phyloP scores from a whole-genome alignment of 1,140 invertebrate species.

The Mercenaria mercenaria region DNA sequence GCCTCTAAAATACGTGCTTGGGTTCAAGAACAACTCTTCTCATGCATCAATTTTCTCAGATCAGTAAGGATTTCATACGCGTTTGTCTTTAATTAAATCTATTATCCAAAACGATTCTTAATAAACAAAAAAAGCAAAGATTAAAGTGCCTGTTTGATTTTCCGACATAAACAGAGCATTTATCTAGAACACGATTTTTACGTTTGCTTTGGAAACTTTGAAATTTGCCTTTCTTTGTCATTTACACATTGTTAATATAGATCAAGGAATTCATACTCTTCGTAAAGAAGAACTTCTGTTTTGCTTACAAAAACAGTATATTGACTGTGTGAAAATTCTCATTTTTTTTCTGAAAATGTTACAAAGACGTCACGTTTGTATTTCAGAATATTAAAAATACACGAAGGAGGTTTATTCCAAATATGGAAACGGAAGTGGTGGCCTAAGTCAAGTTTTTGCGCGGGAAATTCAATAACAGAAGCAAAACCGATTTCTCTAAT shows the following conservation, averaged over 20 bases:
- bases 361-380: neutral
- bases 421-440: too few relatives aligned
- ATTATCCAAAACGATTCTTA: neutral
- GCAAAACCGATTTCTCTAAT: slow-evolving; percentile 38
- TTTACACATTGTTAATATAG: too few relatives aligned
- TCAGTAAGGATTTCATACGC: slow-evolving; percentile 67
- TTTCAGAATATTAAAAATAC: slow-evolving; percentile 29
- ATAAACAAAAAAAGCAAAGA: neutral
- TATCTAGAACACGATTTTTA: too few relatives aligned
- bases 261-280: too few relatives aligned
- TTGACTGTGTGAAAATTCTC: too few relatives aligned
- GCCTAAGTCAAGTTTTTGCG: too few relatives aligned
- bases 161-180: too few relatives aligned
- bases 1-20: slow-evolving; percentile 72
- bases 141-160: neutral
- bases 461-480: neutral
- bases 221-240: too few relatives aligned
- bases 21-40: slow-evolving; percentile 74
- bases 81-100: too few relatives aligned
- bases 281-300: too few relatives aligned
- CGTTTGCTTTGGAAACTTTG: too few relatives aligned
- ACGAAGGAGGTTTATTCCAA: neutral
- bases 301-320: too few relatives aligned
- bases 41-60: slow-evolving; percentile 72
- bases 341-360: neutral